Evolutionary conservation across 2,797 vertebrate species (phyloP), one percentile per base, ranked within the genome.

Genomic region (Botia kubotai): DNA sequence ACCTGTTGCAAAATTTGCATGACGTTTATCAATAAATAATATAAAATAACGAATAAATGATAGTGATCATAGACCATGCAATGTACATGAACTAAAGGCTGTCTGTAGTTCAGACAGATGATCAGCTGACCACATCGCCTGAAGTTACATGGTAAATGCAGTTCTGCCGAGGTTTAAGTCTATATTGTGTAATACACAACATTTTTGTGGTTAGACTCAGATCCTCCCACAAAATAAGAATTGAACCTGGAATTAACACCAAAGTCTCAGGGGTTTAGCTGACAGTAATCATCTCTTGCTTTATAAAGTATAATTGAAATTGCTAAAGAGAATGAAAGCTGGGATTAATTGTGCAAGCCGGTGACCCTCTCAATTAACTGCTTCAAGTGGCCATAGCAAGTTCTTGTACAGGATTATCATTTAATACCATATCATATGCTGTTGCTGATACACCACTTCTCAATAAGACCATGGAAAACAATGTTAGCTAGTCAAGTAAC

Each of bases 401-500:
- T 69, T 63, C 43, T 23, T 10, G 39, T 50, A 39, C 77, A 65
- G 50, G 36, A 76, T 80, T 75, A 65, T 72, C 29, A 52, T 65
- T 36, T 52, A 74, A 70, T 36, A 43, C 46, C 58, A 3, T 81
- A 71, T 82, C 81, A 73, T 50, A 58, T 83, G 57, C 66, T 57
- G 50, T 14, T 8, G 17, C 67, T 73, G 85, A 81, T 84, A 67
- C 79, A 79, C 48, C 82, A 62, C 79, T 72, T 73, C 55, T 21
- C 60, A 82, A 82, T 75, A 63, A 80, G 69, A 85, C 86, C 86
- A 62, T 67, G 70, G 72, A 65, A 48, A 74, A 21, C 82, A 82
- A 63, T 77, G 81, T 86, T 84, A 5, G 58, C 79, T 86, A 75
- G 83, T 85, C 84, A 83, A 72, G 58, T 1, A 73, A 72, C 83